Evolutionary conservation across 2,113 vertebrate genomes (phyloP), one percentile per base, ranked within the genome.

Genomic region (Saccopteryx leptura): DNA sequence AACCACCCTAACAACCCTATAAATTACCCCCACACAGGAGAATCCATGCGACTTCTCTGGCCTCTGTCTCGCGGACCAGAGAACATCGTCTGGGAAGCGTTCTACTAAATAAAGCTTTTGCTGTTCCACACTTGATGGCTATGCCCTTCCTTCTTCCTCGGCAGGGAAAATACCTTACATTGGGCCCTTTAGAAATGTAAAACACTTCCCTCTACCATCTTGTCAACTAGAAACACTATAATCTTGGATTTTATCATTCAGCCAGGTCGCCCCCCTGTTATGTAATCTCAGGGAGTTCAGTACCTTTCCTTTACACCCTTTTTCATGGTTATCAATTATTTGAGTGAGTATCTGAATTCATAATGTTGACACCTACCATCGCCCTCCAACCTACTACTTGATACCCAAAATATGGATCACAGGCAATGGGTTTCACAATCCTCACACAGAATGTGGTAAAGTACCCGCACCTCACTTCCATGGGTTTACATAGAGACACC

Each of bases 141-240:
- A 39, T 39, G 39, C 39, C 39, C 39, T 39, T 39, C 39, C 39
- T 39, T 39, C 39, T 39, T 39, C 39, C 39, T 39, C 2, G 39
- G 39, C 39, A 3, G 39, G 39, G 39, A 39, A 39, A 39, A 39
- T 39, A 39, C 39, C 39, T 39, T 39, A 39, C 39, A 39, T 39
- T 39, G 39, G 39, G 26, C 5, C 9, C 48, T 86, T 69, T 8
- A 31, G 58, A 74, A 66, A 82, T 54, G 14, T 39, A 66, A 96
- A 91, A 89, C 26, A 74, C 4, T 52, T 14, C 28, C 23, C 13
- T 78, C 12, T 78, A 72, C 66, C 56, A 48, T 39, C 39, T 76
- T 88, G 31, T 90, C 76, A 89, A 93, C 65, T 84, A 68, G 72
- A 78, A 83, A 33, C 13, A 75, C 68, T 88, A 90, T 93, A 91